Base-by-base conservation (phyloP, 2,797 vertebrate genomes). In the Acanthurus leucopareius region DNA sequence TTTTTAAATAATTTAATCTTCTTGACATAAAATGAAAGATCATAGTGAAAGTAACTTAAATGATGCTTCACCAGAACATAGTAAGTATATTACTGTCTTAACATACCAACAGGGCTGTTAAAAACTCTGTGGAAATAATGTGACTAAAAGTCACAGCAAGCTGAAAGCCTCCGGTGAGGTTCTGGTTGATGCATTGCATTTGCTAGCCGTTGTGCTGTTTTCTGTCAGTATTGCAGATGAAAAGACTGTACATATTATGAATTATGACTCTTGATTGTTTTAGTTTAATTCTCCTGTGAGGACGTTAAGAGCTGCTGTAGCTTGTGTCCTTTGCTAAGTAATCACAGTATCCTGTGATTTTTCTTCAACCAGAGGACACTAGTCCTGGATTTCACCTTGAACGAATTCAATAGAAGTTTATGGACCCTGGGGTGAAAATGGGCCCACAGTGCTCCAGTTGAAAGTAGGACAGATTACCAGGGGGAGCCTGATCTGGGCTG, bases 391-490 rank as follows among this genome's bases (percentile, higher is more conserved):
- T 89, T 93, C 86, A 92, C 90, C 89, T 93, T 93, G 91, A 91
- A 85, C 72, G 79, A 80, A 83, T 85, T 73, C 76, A 73, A 70
- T 79, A 64, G 61, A 79, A 64, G 74, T 86, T 79, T 86, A 56
- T 35, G 69, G 61, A 75, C 79, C 82, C 88, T 52, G 71, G 68
- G 79, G 74, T 87, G 88, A 89, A 90, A 91, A 88, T 90, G 75
- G 79, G 74, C 81, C 83, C 83, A 59, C 54, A 1, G 74, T 58
- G 79, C 82, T 80, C 75, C 61, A 65, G 73, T 63, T 73, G 74
- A 91, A 94, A 93, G 84, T 93, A 87, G 91, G 90, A 67, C 93
- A 91, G 75, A 88, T 89, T 89, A 88, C 86, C 59, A n/a, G 71
- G 9, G 91, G 90, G 88, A 92, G 87, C 69, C 73, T 84, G 89